Conservation (phyloP, 2,797 vertebrate species). For the Poeciliopsis turneri region DNA sequence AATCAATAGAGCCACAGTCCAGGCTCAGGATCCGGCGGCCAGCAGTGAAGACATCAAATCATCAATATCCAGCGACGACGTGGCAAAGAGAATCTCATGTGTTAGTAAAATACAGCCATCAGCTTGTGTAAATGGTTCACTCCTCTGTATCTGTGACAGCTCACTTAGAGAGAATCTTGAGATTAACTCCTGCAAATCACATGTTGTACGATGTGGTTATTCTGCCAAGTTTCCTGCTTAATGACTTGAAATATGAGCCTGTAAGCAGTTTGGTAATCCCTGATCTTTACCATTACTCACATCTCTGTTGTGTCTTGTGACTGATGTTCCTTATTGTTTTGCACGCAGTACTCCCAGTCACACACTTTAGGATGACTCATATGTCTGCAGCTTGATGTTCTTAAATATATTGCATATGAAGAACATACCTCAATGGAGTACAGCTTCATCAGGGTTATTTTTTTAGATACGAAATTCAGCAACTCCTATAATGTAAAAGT, state of each 20-base stretch:
- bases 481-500: neutral
- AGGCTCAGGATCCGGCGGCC: neutral
- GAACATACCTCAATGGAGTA: neutral
- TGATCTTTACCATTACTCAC: neutral
- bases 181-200: neutral
- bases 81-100: neutral
- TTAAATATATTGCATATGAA: neutral
- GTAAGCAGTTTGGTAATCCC: neutral
- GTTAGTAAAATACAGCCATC: neutral
- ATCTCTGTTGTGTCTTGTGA: neutral
- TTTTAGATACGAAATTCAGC: neutral
- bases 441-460: neutral
- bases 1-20: slow-evolving; percentile 12
- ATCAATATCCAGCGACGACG: neutral
- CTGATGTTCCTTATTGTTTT: slow-evolving; percentile 2
- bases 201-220: neutral
- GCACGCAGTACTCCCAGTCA: neutral
- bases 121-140: neutral
- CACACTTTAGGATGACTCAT: neutral
- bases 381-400: neutral
- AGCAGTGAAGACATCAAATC: neutral
- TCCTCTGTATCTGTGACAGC: neutral
- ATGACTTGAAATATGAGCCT: neutral
- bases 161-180: neutral
- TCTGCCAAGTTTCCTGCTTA: neutral